These are phyloP conservation scores for Macquaria ambigua DNA, from an alignment of 2,113 vertebrate genomes.

Conservation along the genomic window DNA sequence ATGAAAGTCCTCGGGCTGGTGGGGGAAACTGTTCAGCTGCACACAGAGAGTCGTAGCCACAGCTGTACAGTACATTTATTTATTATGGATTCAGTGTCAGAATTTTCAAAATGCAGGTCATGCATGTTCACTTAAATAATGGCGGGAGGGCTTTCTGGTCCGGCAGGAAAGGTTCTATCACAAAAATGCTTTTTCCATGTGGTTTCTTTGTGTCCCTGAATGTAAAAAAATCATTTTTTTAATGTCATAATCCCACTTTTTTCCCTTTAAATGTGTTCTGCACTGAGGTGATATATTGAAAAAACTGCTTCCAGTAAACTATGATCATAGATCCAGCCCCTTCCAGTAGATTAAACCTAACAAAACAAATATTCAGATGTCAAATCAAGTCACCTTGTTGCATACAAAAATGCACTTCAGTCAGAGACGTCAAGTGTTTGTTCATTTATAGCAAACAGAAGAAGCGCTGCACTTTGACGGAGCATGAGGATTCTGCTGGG, in stretches of 20 bases:
- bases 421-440: neutral
- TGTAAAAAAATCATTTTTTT: neutral
- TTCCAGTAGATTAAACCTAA: neutral
- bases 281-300: neutral
- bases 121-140: slow-evolving; percentile 45
- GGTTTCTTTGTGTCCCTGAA: neutral
- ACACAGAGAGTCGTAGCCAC: slow-evolving; percentile 25
- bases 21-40: neutral
- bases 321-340: neutral
- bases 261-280: neutral
- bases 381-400: neutral
- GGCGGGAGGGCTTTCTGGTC: slow-evolving; percentile 15
- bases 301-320: neutral
- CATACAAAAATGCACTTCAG: neutral
- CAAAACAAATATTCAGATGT: neutral
- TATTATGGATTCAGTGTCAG: slow-evolving; percentile 51
- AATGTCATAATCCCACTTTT: neutral
- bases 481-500: neutral
- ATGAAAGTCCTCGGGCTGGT: slow-evolving; percentile 26
- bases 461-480: neutral
- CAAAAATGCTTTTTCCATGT: slow-evolving; percentile 10
- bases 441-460: neutral
- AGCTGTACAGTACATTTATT: slow-evolving; percentile 21
- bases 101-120: slow-evolving; percentile 48
- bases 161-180: slow-evolving; percentile 2